Percentiles rank a stretch among this genome's conserved stretches.
Evolutionary conservation across 2,113 vertebrate genomes (phyloP).

Genomic region (Xiphophorus maculatus): DNA sequence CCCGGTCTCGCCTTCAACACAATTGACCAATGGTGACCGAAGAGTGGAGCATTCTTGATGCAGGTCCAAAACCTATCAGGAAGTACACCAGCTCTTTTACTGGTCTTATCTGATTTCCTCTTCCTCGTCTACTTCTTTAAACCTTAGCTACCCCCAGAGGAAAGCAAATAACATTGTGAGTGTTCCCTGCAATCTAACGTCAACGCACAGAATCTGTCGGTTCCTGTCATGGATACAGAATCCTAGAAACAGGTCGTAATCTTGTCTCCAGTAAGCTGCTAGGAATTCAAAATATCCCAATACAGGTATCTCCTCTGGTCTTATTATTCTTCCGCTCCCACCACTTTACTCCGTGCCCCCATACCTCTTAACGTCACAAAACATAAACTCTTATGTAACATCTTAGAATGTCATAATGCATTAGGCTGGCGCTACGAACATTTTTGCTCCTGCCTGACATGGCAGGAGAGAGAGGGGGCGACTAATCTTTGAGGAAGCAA

Average conservation of each 20-base stretch:
- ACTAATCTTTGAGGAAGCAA: constrained; percentile 37
- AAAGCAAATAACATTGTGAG: constrained; percentile 26
- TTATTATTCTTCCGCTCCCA: constrained; percentile 49
- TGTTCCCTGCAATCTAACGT: constrained; percentile 14
- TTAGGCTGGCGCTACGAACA: constrained; percentile 53
- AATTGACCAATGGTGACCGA: constrained; percentile 37
- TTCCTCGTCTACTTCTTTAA: constrained; percentile 41
- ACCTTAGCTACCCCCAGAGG: constrained; percentile 20
- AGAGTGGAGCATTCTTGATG: constrained; percentile 53
- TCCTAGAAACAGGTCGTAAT: constrained; percentile 21
- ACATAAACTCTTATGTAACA: constrained; percentile 67
- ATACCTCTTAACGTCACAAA: constrained; percentile 42
- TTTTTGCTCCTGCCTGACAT: constrained; percentile 78
- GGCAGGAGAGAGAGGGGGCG: constrained; percentile 71
- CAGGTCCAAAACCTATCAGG: constrained; percentile 53
- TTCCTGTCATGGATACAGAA: constrained; percentile 6
- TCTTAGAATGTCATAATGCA: constrained; percentile 52
- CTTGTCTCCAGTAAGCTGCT: constrained; percentile 27
- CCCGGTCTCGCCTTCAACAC: constrained; percentile 48
- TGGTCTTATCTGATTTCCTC: constrained; percentile 73
- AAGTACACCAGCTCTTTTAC: constrained; percentile 62
- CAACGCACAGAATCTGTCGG: constrained; percentile 10
- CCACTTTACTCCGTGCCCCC: constrained; percentile 31
- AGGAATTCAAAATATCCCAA: constrained; percentile 21
- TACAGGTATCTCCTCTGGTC: constrained; percentile 49